These are phyloP conservation scores for Epinotia bilunana DNA, from an alignment of 2,888 invertebrate genomes.

Conservation along the genomic window DNA sequence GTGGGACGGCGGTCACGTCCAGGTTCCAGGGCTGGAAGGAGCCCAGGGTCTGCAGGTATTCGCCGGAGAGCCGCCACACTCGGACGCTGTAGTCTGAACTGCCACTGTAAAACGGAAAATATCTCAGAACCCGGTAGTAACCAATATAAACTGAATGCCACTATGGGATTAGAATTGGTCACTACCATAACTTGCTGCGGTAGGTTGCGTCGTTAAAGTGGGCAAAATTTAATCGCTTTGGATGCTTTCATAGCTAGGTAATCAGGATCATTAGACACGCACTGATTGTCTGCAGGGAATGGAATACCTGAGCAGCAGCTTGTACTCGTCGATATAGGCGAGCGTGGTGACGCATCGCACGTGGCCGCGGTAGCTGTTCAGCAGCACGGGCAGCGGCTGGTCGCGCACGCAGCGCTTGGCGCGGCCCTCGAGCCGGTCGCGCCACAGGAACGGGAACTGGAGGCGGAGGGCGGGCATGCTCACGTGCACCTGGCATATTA, in stretches of 20 bases:
- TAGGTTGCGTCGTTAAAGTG: too few relatives aligned
- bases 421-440: constrained; percentile 86
- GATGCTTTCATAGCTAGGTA: too few relatives aligned
- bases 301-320: constrained; percentile 87
- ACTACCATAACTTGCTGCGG: too few relatives aligned
- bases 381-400: constrained; percentile 87
- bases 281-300: not conserved
- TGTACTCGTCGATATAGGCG: constrained; percentile 86
- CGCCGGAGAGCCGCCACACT: constrained; percentile 89
- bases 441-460: constrained; percentile 90
- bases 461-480: constrained; percentile 86
- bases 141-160: too few relatives aligned
- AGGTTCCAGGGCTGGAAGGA: constrained; percentile 87
- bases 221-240: too few relatives aligned
- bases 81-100: constrained; percentile 89
- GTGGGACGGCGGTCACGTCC: constrained; percentile 85
- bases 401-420: constrained; percentile 86
- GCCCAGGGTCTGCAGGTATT: constrained; percentile 90
- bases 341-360: constrained; percentile 87
- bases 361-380: constrained; percentile 90
- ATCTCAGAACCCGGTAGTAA: too few relatives aligned
- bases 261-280: too few relatives aligned
- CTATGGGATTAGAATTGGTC: too few relatives aligned
- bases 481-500: constrained; percentile 70
- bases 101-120: constrained; percentile 69